Conservation (phyloP, 2,888 invertebrate species). For the Brachyopa scutellaris region DNA sequence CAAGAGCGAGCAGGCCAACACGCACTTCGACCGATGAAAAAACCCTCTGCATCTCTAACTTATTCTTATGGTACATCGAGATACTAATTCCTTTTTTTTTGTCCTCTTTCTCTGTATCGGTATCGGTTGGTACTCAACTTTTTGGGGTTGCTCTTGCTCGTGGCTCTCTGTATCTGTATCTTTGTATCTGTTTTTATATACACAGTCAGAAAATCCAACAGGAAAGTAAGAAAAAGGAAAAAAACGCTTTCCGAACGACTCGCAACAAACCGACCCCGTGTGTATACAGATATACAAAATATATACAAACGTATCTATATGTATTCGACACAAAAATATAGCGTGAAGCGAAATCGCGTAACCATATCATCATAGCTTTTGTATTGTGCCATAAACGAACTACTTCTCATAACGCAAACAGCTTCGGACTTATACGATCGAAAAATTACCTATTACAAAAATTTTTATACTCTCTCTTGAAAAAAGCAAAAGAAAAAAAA, state of each 20-base stretch:
- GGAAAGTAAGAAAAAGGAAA: constrained; percentile 47
- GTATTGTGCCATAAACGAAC: constrained; percentile 82
- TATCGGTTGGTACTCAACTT: constrained; percentile 24
- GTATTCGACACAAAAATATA: constrained; percentile 70
- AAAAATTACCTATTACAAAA: constrained; percentile 82
- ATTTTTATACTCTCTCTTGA: constrained; percentile 82
- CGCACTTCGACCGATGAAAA: constrained; percentile 27
- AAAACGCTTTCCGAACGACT: constrained; percentile 59
- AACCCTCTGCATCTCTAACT: constrained; percentile 42
- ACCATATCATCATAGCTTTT: constrained; percentile 81
- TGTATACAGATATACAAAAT: constrained; percentile 33
- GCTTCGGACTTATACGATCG: constrained; percentile 79
- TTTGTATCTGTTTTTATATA: constrained; percentile 51
- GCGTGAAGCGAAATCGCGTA: constrained; percentile 75
- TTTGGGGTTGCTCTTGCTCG: constrained; percentile 63
- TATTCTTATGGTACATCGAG: constrained; percentile 60
- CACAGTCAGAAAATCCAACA: constrained; percentile 69
- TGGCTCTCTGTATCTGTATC: constrained; percentile 44
- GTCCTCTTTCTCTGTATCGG: background rate
- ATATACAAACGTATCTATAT: constrained; percentile 46
- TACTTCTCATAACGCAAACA: constrained; percentile 82
- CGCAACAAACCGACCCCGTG: constrained; percentile 59
- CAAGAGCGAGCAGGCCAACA: constrained; percentile 61
- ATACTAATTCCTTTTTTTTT: constrained; percentile 23
- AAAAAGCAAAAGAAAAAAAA: too few relatives aligned